phyloP scores from a whole-genome alignment of 2,113 vertebrate species.

The Emydocephalus ijimae region DNA sequence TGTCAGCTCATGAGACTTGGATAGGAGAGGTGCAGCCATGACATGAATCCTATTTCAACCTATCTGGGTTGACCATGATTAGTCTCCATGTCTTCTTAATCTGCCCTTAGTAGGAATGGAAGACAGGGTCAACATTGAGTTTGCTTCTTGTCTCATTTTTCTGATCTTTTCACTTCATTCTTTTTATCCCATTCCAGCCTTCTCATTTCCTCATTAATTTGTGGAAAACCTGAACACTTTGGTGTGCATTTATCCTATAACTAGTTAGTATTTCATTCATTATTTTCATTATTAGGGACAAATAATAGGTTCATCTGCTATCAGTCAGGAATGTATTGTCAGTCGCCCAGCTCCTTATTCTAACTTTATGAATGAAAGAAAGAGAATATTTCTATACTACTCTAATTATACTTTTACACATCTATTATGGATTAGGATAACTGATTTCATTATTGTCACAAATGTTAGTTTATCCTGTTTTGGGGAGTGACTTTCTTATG shows the following conservation, averaged over 20 bases:
- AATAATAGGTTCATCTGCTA: neutral
- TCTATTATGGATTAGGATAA: neutral
- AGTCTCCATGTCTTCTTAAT: neutral
- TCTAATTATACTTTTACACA: neutral
- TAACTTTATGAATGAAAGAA: neutral
- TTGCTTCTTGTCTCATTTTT: neutral
- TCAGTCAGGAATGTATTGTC: neutral
- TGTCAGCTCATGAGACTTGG: neutral
- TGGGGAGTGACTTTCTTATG: slow-evolving; percentile 4
- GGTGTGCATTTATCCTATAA: neutral
- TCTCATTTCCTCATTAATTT: neutral
- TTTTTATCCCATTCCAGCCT: neutral
- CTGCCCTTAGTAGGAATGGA: neutral
- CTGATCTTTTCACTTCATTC: neutral
- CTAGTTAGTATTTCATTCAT: neutral
- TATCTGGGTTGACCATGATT: neutral
- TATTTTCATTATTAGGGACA: neutral
- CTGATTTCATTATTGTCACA: neutral
- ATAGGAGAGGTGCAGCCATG: neutral
- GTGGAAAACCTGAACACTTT: neutral
- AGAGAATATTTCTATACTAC: neutral
- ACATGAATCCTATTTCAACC: neutral
- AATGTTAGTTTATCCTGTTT: neutral
- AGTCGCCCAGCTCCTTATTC: neutral
- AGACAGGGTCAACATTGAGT: neutral